A percentile compares a stretch with the other conserved stretches of the same genome.
These are phyloP conservation scores for Gortyna flavago DNA, from an alignment of 2,888 invertebrate genomes.

Conservation along the genomic window DNA sequence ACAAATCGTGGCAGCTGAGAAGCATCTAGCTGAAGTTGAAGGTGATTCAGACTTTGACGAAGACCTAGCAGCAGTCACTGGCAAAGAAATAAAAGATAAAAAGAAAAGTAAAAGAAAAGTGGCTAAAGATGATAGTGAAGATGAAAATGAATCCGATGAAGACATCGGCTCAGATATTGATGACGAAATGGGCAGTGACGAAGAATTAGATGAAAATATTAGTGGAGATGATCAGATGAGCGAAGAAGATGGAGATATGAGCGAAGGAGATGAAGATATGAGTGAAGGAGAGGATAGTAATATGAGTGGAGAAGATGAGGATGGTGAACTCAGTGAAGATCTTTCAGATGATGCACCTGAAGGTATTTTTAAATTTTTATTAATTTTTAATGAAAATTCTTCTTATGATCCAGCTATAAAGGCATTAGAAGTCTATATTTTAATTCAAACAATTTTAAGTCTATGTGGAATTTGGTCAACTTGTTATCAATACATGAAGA, in stretches of 20 bases:
- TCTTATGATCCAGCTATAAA: background rate
- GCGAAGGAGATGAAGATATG: conserved; percentile 52
- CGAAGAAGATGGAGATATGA: conserved; percentile 59
- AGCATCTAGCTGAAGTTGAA: conserved; percentile 90
- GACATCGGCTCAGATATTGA: conserved; percentile 59
- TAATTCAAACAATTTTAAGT: background rate
- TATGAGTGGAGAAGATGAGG: conserved; percentile 50
- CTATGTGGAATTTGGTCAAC: background rate
- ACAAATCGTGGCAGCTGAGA: conserved; percentile 90
- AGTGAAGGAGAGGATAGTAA: conserved; percentile 54
- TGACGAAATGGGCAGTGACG: conserved; percentile 58
- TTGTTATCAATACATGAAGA: background rate
- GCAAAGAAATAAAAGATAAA: conserved; percentile 78
- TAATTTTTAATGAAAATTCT: background rate
- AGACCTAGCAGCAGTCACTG: conserved; percentile 90
- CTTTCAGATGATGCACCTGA: conserved; percentile 69
- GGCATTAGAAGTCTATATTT: too few relatives aligned
- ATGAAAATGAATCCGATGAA: conserved; percentile 61
- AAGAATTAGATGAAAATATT: conserved; percentile 53
- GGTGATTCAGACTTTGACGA: conserved; percentile 91
- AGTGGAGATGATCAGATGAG: conserved; percentile 46
- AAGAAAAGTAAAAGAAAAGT: conserved; percentile 53
- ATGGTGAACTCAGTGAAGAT: conserved; percentile 54
- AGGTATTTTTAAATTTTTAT: conserved; percentile 63
- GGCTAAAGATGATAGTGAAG: conserved; percentile 51